Evolutionary conservation across 2,797 vertebrate species (phyloP).

Genomic region (Enteromius trimaculatus): DNA sequence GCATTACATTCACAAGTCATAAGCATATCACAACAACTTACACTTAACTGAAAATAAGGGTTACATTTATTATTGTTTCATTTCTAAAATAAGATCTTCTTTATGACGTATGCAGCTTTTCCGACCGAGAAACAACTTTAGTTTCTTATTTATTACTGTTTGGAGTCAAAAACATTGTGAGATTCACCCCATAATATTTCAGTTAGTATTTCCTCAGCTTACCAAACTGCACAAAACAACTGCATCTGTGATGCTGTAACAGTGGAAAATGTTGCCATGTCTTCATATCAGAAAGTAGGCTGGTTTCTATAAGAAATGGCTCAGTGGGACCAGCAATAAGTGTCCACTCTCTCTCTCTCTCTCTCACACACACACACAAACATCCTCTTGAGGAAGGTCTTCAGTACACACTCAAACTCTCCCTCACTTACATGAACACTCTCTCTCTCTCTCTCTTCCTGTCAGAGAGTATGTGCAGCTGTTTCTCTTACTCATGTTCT

Average conservation of each 20-base stretch:
- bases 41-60: too few species aligned
- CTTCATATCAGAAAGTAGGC: neutral
- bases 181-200: neutral
- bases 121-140: neutral
- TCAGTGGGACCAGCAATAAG: neutral
- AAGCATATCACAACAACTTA: too few species aligned
- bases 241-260: neutral
- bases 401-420: neutral
- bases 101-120: too few species aligned
- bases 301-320: neutral
- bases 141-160: neutral
- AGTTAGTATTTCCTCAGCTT: neutral
- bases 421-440: neutral
- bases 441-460: slow-evolving; percentile 16
- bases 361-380: neutral
- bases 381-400: neutral
- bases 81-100: too few species aligned
- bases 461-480: slow-evolving; percentile 53
- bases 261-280: neutral
- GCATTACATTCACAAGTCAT: too few species aligned
- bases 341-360: neutral
- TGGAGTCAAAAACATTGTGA: neutral
- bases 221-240: neutral
- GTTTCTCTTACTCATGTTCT: slow-evolving; percentile 49
- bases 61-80: too few species aligned